Conservation (phyloP, 2,797 vertebrate genomes). For the Phalanger gymnotis region DNA sequence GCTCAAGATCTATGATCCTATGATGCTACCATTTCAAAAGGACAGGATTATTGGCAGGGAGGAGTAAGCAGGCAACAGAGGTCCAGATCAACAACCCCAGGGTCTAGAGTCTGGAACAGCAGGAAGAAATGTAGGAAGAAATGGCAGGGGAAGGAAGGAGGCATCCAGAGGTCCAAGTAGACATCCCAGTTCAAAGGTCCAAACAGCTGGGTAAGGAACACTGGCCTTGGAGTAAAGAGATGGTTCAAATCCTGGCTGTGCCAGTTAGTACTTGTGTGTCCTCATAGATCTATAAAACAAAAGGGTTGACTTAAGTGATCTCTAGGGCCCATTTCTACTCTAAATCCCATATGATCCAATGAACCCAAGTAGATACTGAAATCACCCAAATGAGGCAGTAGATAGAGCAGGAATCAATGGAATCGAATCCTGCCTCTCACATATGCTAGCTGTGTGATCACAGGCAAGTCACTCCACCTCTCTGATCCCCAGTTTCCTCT, state of each 20-base stretch:
- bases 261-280: neutral
- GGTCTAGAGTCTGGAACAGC: neutral
- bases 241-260: neutral
- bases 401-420: neutral
- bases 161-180: neutral
- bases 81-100: neutral
- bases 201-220: neutral
- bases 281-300: neutral
- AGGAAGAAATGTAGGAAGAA: neutral
- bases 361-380: neutral
- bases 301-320: neutral
- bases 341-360: neutral
- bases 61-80: neutral
- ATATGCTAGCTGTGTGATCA: neutral
- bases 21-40: neutral
- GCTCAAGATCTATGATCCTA: neutral
- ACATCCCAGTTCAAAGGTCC: neutral
- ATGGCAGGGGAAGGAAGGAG: neutral
- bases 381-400: neutral
- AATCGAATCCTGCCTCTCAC: neutral
- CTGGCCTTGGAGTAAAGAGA: neutral
- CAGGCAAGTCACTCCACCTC: neutral
- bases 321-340: neutral
- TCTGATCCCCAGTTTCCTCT: neutral
- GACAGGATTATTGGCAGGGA: neutral